Conservation (phyloP, 2,113 vertebrate genomes). For the Gallinago media region DNA sequence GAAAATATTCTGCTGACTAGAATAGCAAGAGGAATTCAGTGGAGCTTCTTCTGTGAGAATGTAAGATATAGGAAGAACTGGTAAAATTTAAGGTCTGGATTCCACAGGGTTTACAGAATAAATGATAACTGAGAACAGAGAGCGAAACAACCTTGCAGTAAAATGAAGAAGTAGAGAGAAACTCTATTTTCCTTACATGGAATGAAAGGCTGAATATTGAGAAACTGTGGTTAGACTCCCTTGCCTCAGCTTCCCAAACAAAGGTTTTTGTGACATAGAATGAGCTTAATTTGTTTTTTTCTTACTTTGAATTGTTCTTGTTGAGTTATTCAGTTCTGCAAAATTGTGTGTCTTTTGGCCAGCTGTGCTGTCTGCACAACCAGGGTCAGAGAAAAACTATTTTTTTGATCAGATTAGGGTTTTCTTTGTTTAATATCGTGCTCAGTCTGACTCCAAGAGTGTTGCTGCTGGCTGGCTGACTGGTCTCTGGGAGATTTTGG, state of each 20-base stretch:
- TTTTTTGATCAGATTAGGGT: background rate
- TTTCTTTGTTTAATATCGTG: background rate
- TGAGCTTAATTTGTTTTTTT: background rate
- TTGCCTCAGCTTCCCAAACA: background rate
- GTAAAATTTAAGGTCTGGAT: background rate
- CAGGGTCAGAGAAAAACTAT: background rate
- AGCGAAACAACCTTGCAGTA: background rate
- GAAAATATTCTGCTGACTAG: background rate
- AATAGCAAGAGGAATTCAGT: background rate
- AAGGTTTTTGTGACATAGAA: background rate
- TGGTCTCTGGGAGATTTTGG: background rate
- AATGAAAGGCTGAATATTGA: background rate
- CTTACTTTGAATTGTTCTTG: background rate
- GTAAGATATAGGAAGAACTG: background rate
- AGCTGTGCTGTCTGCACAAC: background rate
- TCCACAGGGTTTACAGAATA: background rate
- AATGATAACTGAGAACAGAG: background rate
- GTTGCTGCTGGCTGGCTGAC: background rate
- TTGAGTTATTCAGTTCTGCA: no score
- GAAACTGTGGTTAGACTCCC: background rate
- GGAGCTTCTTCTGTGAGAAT: background rate
- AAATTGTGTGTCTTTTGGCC: background rate
- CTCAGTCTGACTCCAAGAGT: background rate
- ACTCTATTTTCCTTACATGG: background rate
- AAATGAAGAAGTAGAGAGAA: background rate